Conservation (phyloP, 2,888 invertebrate species). For the Ischnus inquisitorius region DNA sequence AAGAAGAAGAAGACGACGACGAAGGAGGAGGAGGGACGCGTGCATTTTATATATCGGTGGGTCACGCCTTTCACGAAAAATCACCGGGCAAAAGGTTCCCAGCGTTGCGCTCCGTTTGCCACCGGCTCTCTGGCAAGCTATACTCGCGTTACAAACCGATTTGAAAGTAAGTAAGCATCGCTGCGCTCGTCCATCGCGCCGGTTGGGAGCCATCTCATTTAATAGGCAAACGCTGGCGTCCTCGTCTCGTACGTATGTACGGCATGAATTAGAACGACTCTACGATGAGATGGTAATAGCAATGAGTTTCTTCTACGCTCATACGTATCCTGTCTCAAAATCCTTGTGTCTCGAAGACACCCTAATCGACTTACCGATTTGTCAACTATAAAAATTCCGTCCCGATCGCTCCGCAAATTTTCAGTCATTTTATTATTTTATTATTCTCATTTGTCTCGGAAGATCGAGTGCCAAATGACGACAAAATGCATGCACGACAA, state of each 20-base stretch:
- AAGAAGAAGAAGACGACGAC: slow-evolving; percentile 22
- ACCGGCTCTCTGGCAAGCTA: slow-evolving; percentile 41
- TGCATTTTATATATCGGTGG: slow-evolving; percentile 66
- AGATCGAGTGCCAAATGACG: neutral
- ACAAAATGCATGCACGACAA: neutral
- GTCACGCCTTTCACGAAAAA: slow-evolving; percentile 68
- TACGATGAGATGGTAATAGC: slow-evolving; percentile 74
- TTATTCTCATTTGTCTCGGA: neutral
- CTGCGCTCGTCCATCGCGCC: slow-evolving; percentile 36
- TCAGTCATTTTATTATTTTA: no score
- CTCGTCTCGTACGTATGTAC: slow-evolving; percentile 67
- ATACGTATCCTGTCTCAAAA: slow-evolving; percentile 18
- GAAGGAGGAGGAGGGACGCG: slow-evolving; percentile 25
- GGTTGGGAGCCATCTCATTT: slow-evolving; percentile 69
- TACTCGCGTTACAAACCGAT: slow-evolving; percentile 54
- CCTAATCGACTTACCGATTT: slow-evolving; percentile 15
- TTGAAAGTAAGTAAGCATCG: slow-evolving; percentile 68
- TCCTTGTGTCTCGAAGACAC: slow-evolving; percentile 13
- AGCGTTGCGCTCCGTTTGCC: slow-evolving; percentile 62
- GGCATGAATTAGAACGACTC: slow-evolving; percentile 76
- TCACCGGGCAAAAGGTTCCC: slow-evolving; percentile 60
- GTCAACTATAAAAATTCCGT: neutral
- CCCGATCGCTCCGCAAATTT: no score
- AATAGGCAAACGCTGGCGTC: slow-evolving; percentile 72
- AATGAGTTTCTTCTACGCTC: slow-evolving; percentile 67